Percentiles rank a stretch among this genome's conserved stretches.
Conservation (phyloP, 2,797 vertebrate species). For the Ctenochaetus hawaiiensis region DNA sequence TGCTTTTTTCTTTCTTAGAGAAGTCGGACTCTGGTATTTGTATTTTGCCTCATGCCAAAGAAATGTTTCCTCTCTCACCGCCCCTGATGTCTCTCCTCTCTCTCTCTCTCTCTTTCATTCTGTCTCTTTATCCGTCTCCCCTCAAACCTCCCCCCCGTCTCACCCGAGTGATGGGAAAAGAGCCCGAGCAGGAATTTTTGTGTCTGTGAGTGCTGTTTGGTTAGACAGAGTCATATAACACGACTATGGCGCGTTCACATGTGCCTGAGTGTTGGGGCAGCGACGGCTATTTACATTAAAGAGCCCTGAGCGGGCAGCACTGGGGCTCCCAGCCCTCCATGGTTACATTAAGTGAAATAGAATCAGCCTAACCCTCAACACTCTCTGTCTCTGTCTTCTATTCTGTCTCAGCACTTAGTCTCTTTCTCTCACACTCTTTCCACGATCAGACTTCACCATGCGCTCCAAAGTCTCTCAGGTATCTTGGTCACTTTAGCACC, state of each 20-base stretch:
- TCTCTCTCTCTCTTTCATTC: slow-evolving; percentile 42
- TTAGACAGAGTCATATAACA: slow-evolving; percentile 86
- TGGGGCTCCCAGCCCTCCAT: slow-evolving; percentile 75
- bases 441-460: slow-evolving; percentile 21
- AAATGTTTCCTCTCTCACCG: slow-evolving; percentile 73
- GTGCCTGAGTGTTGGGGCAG: slow-evolving; percentile 69
- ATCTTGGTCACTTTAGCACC: slow-evolving; percentile 30
- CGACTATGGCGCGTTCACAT: slow-evolving; percentile 73
- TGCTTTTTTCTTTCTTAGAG: slow-evolving; percentile 56
- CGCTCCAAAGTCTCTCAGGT: slow-evolving; percentile 25
- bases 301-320: slow-evolving; percentile 73
- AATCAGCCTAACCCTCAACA: slow-evolving; percentile 70
- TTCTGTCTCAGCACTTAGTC: slow-evolving; percentile 52
- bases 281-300: slow-evolving; percentile 83
- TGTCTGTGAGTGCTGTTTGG: slow-evolving; percentile 82
- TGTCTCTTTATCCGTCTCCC: slow-evolving; percentile 40
- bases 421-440: slow-evolving; percentile 45
- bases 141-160: background rate
- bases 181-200: slow-evolving; percentile 71
- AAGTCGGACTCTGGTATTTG: slow-evolving; percentile 74
- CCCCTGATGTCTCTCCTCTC: slow-evolving; percentile 49
- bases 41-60: slow-evolving; percentile 76
- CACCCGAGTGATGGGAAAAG: slow-evolving; percentile 74
- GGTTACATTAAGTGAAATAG: slow-evolving; percentile 84
- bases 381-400: slow-evolving; percentile 59